Conservation (phyloP, 1,140 invertebrate species). For the Brachionus rubens region DNA sequence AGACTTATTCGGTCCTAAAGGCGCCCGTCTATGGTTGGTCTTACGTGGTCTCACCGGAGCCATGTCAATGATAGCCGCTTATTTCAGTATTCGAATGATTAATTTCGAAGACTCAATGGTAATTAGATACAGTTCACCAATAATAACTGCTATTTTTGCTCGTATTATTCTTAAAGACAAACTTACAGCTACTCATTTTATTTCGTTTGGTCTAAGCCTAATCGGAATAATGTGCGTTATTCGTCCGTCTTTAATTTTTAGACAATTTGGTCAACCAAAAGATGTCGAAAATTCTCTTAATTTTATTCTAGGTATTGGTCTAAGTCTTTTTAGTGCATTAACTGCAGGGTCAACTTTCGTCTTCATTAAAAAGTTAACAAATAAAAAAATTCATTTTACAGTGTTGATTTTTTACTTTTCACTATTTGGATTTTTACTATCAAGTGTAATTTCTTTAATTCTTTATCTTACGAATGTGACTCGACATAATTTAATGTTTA, state of each 20-base stretch:
- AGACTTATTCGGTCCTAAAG: slow-evolving; percentile 37
- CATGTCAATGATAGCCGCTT: slow-evolving; percentile 1
- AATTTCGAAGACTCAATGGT: slow-evolving; percentile 38
- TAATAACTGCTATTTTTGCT: slow-evolving; percentile 43
- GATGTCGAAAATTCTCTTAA: not conserved
- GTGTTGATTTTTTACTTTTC: slow-evolving; percentile 42
- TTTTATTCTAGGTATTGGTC: slow-evolving; percentile 22
- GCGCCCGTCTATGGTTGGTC: slow-evolving; percentile 11
- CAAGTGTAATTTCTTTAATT: not conserved
- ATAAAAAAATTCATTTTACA: slow-evolving; percentile 33
- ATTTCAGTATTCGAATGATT: slow-evolving; percentile 36
- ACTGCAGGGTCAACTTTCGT: slow-evolving; percentile 26
- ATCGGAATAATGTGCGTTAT: slow-evolving; percentile 37
- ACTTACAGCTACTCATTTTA: slow-evolving; percentile 4
- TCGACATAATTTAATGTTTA: slow-evolving; percentile 8
- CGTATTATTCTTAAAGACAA: slow-evolving; percentile 25
- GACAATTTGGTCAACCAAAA: slow-evolving; percentile 27
- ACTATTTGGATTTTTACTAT: slow-evolving; percentile 28
- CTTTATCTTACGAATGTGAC: not conserved
- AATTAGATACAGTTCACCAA: slow-evolving; percentile 41
- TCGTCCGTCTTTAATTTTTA: not conserved
- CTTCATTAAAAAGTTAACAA: slow-evolving; percentile 34
- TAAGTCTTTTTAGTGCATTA: slow-evolving; percentile 14
- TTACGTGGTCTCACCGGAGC: slow-evolving; percentile 14
- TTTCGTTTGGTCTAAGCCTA: slow-evolving; percentile 15